phyloP scores from a whole-genome alignment of 2,888 invertebrate genomes.

The Hymenopus coronatus region DNA sequence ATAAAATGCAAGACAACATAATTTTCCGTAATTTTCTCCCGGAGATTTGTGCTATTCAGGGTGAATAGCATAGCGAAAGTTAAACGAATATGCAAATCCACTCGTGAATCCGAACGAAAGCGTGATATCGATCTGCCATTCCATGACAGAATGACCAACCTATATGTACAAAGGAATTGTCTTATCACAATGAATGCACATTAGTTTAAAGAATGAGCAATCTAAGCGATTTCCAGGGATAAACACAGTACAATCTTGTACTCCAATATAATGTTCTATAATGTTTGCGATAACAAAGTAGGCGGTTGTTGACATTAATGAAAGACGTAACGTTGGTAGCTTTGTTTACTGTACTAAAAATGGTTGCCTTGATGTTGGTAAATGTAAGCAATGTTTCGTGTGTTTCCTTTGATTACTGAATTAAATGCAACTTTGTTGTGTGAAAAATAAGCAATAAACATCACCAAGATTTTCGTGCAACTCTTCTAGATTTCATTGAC shows the following conservation, averaged over 20 bases:
- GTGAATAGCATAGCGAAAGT: background rate
- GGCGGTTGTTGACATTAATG: background rate
- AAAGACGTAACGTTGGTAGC: slow-evolving; percentile 5
- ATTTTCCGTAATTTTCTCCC: background rate
- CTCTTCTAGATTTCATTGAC: background rate
- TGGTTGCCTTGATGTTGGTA: slow-evolving; percentile 17
- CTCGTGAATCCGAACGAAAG: background rate
- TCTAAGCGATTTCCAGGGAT: background rate
- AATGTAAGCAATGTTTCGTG: slow-evolving; percentile 12
- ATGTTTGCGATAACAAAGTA: background rate
- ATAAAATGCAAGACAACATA: no score
- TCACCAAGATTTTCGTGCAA: background rate
- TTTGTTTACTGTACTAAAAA: slow-evolving; percentile 12
- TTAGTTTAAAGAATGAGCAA: background rate
- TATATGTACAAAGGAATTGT: background rate
- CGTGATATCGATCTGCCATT: slow-evolving; percentile 8
- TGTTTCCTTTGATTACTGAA: slow-evolving; percentile 3
- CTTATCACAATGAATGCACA: background rate
- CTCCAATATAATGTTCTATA: background rate
- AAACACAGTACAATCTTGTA: background rate
- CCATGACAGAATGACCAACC: background rate
- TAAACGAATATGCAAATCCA: background rate
- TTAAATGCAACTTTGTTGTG: background rate
- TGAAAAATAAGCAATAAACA: background rate
- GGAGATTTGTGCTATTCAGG: background rate